Evolutionary conservation across 1,140 invertebrate genomes (phyloP), one percentile per base, ranked within the genome.

Genomic region (Drosophila ercepeae): DNA sequence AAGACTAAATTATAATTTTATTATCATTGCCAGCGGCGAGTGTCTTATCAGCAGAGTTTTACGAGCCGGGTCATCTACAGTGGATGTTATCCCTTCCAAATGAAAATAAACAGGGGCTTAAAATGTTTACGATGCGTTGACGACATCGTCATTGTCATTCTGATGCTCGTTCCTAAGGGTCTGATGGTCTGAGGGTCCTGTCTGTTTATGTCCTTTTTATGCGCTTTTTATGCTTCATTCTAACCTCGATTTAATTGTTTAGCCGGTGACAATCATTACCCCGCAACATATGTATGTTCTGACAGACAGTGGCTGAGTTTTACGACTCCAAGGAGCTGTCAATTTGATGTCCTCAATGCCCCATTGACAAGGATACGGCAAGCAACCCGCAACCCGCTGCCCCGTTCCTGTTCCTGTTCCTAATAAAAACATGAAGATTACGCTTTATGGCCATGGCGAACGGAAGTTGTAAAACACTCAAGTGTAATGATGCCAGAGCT

Each of bases 221-320:
- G 82, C 67, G 78, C 55, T 89, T 89, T 90, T 90, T 90, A 90
- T 89, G 86, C 77, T 68, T 81, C 77, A 90, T 91, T 91, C 83
- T 84, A 91, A 91, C 89, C 90, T 91, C 90, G 89, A 91, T 91
- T 91, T 91, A 91, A 91, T 91, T 91, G 90, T 90, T 91, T 91
- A 91, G 82, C 90, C 90, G 90, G 90, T 91, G 90, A 91, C 90
- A 91, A 88, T 86, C 76, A 86, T 88, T 77, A 60, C 74, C 53
- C 73, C 73, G 14, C 79, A 84, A 78, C 78, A 84, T 84, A 84
- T 84, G 79, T 64, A 75, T 21, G 6, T 9, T 3, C 4, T 9
- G 25, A 18, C 64, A 51, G 59, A 74, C 75, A 57, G 75, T 57
- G 75, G 82, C 57, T 51, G 57, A 70, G 51, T 81, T 86, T 86